Evolutionary conservation across 92 coral and sea anemone species (phyloP).

Genomic region (Hydrozoanthus gracilis): DNA sequence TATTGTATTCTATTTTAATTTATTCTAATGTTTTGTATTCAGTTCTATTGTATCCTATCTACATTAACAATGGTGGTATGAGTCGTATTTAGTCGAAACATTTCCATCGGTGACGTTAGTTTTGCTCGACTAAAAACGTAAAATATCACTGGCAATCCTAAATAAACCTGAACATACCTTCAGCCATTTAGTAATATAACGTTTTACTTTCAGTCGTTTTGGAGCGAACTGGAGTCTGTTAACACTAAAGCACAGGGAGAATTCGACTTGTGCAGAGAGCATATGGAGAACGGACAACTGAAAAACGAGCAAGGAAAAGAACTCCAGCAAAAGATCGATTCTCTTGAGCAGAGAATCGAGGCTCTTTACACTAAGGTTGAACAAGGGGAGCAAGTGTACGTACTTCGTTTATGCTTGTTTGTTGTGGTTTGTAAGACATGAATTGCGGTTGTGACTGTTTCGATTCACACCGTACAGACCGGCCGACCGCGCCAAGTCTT

Average conservation of each 20-base stretch:
- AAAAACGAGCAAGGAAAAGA: slow-evolving; percentile 17
- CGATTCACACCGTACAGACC: too few species aligned
- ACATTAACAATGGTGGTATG: too few species aligned
- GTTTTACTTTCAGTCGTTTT: not conserved
- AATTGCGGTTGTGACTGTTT: not conserved
- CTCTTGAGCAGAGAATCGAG: slow-evolving; percentile 12
- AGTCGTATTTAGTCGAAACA: too few species aligned
- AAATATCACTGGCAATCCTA: too few species aligned
- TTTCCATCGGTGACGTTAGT: too few species aligned
- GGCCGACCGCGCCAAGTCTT: too few species aligned
- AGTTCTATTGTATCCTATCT: too few species aligned
- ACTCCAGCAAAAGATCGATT: not conserved
- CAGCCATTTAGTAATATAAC: too few species aligned
- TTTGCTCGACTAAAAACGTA: too few species aligned
- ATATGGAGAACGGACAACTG: not conserved
- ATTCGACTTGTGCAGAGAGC: slow-evolving; percentile 3
- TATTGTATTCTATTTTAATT: too few species aligned
- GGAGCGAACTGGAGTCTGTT: slow-evolving; percentile 7
- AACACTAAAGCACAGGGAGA: not conserved
- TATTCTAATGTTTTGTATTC: too few species aligned
- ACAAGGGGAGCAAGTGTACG: slow-evolving; percentile 31
- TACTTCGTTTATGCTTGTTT: not conserved
- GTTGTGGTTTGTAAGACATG: not conserved
- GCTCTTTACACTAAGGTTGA: slow-evolving; percentile 20
- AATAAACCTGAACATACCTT: too few species aligned